Conservation (phyloP, 2,797 vertebrate species). For the Argya squamiceps region DNA sequence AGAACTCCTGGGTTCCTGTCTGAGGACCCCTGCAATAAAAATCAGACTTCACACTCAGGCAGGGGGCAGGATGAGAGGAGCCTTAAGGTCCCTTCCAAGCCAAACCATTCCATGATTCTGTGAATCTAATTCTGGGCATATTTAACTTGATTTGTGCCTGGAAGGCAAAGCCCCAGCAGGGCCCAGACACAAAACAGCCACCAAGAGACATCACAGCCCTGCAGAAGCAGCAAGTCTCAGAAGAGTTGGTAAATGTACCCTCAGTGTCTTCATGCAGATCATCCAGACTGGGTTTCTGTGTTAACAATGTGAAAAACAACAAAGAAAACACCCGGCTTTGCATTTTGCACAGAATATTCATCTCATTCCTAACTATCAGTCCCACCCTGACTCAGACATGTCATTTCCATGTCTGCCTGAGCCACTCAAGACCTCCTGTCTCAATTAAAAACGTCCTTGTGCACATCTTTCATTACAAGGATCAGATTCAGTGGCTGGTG, state of each 20-base stretch:
- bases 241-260: not conserved
- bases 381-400: not conserved
- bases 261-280: not conserved
- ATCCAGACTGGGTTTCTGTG: not conserved
- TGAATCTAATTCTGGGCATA: not conserved
- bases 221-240: not conserved
- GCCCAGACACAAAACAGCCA: not conserved
- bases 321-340: not conserved
- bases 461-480: not conserved
- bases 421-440: not conserved
- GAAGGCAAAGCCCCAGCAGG: not conserved
- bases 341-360: not conserved
- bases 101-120: not conserved
- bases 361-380: not conserved
- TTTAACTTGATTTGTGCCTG: not conserved
- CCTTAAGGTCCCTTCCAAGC: not conserved
- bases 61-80: not conserved
- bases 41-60: fast-evolving
- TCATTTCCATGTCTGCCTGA: constrained; percentile 35
- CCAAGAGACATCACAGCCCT: not conserved
- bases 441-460: not conserved
- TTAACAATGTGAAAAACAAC: not conserved
- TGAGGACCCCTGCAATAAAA: not conserved
- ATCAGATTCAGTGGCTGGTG: not conserved
- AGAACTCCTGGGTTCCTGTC: not conserved